Conservation (phyloP, 1,140 invertebrate genomes). For the Colletes latitarsis region DNA sequence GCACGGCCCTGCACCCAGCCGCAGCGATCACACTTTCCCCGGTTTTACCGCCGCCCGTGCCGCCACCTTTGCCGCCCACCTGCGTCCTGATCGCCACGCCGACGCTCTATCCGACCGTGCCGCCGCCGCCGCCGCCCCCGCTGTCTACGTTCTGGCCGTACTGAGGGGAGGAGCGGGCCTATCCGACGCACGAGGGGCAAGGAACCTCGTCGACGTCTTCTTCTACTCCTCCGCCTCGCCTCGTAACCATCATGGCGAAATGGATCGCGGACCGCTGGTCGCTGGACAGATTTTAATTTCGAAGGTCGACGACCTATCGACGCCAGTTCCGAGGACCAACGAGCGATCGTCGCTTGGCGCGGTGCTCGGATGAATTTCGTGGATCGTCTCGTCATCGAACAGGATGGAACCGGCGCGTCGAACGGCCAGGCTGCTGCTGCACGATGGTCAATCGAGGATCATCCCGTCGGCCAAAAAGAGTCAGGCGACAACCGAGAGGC, state of each 20-base stretch:
- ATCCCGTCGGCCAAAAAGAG: constrained; percentile 15
- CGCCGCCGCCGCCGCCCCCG: constrained; percentile 76
- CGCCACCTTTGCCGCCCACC: constrained; percentile 73
- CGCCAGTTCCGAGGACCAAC: background rate
- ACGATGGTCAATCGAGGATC: constrained; percentile 36
- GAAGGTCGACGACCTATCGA: constrained; percentile 1
- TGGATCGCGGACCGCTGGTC: background rate
- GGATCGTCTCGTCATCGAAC: too few species aligned
- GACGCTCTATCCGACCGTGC: constrained; percentile 74
- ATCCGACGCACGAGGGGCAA: constrained; percentile 1
- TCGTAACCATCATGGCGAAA: constrained; percentile 12
- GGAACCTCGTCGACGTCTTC: constrained; percentile 8
- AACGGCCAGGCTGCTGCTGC: background rate
- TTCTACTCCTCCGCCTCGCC: constrained; percentile 8
- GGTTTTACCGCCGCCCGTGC: constrained; percentile 73
- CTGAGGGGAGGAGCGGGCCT: constrained; percentile 62
- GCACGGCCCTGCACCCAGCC: constrained; percentile 76
- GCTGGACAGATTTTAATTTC: constrained; percentile 2
- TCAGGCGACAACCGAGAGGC: constrained; percentile 36
- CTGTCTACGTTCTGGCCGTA: constrained; percentile 80
- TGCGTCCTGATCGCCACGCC: constrained; percentile 78
- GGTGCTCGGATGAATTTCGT: background rate
- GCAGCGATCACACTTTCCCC: constrained; percentile 78
- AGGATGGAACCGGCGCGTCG: background rate
- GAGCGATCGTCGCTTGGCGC: background rate